These are phyloP conservation scores for Fopius arisanus DNA, from an alignment of 1,140 invertebrate genomes.

Conservation along the genomic window DNA sequence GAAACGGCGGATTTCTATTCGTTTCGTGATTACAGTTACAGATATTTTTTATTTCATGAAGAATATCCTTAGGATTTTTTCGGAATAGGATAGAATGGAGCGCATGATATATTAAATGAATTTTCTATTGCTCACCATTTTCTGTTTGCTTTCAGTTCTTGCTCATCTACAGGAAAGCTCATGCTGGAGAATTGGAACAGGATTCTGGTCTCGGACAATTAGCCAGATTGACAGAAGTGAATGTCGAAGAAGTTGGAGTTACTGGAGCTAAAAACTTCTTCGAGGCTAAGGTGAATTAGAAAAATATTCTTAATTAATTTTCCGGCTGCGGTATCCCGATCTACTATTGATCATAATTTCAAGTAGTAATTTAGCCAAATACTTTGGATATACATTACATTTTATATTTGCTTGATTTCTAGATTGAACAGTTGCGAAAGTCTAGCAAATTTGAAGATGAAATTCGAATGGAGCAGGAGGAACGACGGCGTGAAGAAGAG, in stretches of 20 bases:
- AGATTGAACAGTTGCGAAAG: conserved; percentile 83
- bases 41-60: too few species aligned
- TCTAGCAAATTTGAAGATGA: conserved; percentile 88
- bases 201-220: conserved; percentile 85
- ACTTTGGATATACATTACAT: background rate
- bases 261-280: conserved; percentile 90
- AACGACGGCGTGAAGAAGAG: conserved; percentile 79
- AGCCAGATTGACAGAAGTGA: conserved; percentile 84
- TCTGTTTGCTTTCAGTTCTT: conserved; percentile 71
- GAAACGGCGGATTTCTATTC: background rate
- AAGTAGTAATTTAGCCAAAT: background rate
- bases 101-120: too few species aligned
- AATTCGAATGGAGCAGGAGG: conserved; percentile 86
- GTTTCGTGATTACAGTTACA: too few species aligned
- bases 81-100: too few species aligned
- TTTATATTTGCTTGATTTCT: conserved; percentile 27
- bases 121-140: background rate
- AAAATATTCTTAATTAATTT: background rate
- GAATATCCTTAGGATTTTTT: too few species aligned
- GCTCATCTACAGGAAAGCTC: conserved; percentile 87
- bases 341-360: background rate
- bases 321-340: background rate
- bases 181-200: conserved; percentile 81
- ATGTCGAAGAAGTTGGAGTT: conserved; percentile 88
- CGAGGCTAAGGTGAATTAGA: conserved; percentile 78